phyloP scores from a whole-genome alignment of 2,113 vertebrate genomes.

The Copsychus sechellarum region DNA sequence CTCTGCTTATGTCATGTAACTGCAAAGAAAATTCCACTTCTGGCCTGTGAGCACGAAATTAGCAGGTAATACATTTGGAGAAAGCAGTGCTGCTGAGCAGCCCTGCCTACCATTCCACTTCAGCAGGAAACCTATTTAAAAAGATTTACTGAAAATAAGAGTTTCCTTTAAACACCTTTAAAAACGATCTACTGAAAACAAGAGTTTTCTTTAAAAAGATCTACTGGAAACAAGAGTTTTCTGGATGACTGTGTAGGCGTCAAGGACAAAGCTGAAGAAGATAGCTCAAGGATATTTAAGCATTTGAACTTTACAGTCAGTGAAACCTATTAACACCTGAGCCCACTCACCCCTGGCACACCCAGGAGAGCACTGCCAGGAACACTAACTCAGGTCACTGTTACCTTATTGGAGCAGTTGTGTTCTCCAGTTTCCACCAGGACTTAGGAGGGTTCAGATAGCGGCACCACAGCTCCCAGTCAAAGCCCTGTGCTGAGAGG shows the following conservation, averaged over 20 bases:
- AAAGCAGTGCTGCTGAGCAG: neutral
- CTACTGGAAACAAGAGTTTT: neutral
- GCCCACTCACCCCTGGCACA: neutral
- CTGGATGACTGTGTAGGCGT: neutral
- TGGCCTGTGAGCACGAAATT: neutral
- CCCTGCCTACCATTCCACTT: neutral
- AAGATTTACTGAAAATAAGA: neutral
- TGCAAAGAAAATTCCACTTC: neutral
- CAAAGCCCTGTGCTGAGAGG: slow-evolving; percentile 93
- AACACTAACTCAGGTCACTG: neutral
- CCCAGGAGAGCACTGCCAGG: neutral
- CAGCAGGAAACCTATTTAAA: neutral
- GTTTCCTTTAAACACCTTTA: neutral
- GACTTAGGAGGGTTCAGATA: slow-evolving; percentile 95
- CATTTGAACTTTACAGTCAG: neutral
- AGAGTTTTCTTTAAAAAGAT: neutral
- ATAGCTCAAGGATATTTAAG: neutral
- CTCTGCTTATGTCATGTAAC: neutral
- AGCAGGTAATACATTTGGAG: neutral
- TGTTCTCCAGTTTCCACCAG: slow-evolving; percentile 94
- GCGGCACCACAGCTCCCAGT: slow-evolving; percentile 98
- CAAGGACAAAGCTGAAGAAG: neutral
- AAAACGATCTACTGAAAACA: neutral
- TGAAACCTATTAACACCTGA: neutral
- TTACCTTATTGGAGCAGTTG: slow-evolving; percentile 94